A percentile compares a stretch with the other conserved stretches of the same genome.
Evolutionary conservation across 1,140 invertebrate genomes (phyloP).

Genomic region (Chelonus insularis): DNA sequence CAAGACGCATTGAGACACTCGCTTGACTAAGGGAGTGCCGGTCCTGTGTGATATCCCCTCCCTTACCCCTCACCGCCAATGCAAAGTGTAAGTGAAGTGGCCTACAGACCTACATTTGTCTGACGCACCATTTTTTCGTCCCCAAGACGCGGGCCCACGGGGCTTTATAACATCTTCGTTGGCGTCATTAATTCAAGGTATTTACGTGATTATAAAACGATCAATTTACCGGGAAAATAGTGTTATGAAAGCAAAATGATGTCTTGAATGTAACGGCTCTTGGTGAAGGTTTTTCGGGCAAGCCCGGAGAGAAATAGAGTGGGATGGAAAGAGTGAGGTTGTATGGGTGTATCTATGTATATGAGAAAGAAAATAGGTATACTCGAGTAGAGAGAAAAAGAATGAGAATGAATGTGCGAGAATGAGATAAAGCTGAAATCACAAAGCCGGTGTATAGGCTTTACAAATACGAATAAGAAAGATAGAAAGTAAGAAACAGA

Average conservation of each 20-base stretch:
- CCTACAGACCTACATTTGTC: constrained; percentile 72
- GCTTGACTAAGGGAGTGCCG: constrained; percentile 58
- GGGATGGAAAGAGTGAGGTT: constrained; percentile 11
- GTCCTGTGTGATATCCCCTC: constrained; percentile 33
- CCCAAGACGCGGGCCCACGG: constrained; percentile 14
- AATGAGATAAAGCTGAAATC: no score
- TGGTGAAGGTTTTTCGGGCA: constrained; percentile 13
- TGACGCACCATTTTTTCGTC: constrained; percentile 46
- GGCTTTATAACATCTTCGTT: not conserved
- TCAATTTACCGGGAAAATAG: not conserved
- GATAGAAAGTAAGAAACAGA: no score
- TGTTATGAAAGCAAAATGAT: not conserved
- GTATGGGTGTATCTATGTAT: no score
- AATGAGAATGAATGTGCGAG: no score
- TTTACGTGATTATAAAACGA: no score
- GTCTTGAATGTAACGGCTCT: constrained; percentile 12
- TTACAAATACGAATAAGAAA: no score
- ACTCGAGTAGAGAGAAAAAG: no score
- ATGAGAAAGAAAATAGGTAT: no score
- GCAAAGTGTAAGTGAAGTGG: constrained; percentile 71
- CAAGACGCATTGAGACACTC: constrained; percentile 44
- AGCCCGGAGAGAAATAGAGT: constrained; percentile 16
- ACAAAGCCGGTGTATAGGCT: no score
- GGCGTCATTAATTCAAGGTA: not conserved
- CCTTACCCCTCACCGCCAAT: constrained; percentile 39